These are phyloP conservation scores for Micromys minutus DNA, from an alignment of 2,113 vertebrate genomes.

Conservation along the genomic window DNA sequence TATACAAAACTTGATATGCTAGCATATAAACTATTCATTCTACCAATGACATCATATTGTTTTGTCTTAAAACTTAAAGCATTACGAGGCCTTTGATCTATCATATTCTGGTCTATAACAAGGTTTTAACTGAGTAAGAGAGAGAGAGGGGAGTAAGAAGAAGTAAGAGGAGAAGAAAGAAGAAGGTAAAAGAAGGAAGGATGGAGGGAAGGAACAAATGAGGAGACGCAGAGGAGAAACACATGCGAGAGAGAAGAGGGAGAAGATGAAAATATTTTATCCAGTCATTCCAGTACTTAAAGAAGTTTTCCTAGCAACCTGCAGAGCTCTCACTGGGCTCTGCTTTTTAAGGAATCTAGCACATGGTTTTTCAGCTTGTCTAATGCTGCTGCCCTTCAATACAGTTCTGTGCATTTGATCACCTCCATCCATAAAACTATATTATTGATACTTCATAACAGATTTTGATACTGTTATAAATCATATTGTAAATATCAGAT, in stretches of 20 bases:
- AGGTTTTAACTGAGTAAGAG: background rate
- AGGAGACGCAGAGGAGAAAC: background rate
- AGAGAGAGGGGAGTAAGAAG: background rate
- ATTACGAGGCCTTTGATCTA: background rate
- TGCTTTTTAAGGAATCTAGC: background rate
- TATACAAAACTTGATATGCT: background rate
- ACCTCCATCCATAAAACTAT: background rate
- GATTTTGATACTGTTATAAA: background rate
- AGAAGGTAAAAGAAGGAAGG: background rate
- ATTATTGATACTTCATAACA: background rate
- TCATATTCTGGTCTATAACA: background rate
- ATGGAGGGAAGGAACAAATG: too few species aligned
- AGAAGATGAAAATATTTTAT: too few species aligned
- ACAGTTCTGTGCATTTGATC: background rate
- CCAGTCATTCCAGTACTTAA: too few species aligned
- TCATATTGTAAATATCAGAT: background rate
- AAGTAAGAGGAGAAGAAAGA: background rate
- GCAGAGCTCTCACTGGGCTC: too few species aligned
- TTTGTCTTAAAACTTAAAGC: background rate
- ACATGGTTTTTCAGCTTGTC: background rate
- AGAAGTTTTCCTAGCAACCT: background rate
- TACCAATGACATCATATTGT: background rate
- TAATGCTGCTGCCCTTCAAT: background rate
- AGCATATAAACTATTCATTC: background rate
- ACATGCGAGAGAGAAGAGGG: rapidly evolving